These are phyloP conservation scores for Coregonus suidteri DNA, from an alignment of 2,797 vertebrate species.

Conservation along the genomic window DNA sequence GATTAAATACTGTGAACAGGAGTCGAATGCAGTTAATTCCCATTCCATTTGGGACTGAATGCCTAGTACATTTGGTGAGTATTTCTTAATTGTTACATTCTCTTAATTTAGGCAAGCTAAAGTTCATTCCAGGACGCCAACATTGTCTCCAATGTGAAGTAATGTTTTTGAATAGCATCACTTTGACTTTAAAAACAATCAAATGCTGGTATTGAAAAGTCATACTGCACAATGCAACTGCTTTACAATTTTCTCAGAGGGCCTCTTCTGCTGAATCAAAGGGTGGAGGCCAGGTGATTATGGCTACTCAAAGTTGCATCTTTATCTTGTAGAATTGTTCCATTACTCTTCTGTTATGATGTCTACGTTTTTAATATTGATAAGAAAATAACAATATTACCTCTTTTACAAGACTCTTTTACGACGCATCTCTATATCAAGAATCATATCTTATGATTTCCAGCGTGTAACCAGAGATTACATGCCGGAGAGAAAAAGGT, in stretches of 20 bases:
- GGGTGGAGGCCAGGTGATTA: neutral
- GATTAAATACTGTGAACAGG: constrained; percentile 16
- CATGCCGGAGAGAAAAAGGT: constrained; percentile 32
- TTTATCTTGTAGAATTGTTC: constrained; percentile 27
- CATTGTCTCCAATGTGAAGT: neutral
- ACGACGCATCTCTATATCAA: constrained; percentile 20
- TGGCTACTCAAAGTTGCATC: constrained; percentile 18
- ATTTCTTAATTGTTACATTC: constrained; percentile 14
- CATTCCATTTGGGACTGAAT: neutral
- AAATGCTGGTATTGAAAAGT: neutral
- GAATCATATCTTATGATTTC: constrained; percentile 41
- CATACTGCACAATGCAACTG: neutral
- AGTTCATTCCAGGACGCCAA: neutral
- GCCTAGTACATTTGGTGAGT: neutral
- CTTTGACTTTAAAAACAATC: neutral
- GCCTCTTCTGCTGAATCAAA: constrained; percentile 17
- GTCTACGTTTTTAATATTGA: constrained; percentile 44
- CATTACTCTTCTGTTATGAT: constrained; percentile 34
- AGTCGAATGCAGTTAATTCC: neutral
- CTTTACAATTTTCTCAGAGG: neutral
- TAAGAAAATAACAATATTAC: constrained; percentile 23
- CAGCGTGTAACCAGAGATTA: constrained; percentile 24
- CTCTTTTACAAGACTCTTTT: neutral
- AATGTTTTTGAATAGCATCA: neutral
- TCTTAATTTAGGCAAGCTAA: neutral